Conservation (phyloP, 2,888 invertebrate species). For the Athetis lepigone region DNA sequence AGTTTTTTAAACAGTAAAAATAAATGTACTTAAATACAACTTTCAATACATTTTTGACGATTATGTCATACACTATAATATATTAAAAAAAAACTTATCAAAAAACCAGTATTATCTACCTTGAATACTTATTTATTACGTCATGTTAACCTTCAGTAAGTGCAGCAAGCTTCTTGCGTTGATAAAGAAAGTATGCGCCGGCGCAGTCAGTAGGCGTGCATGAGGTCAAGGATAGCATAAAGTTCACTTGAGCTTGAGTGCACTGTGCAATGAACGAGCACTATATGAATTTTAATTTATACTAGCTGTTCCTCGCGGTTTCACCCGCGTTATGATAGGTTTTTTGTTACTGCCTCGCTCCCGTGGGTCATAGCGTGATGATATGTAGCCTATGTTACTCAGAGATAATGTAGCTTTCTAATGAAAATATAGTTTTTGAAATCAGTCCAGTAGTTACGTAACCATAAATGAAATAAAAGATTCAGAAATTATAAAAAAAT, state of each 20-base stretch:
- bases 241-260: conserved; percentile 49
- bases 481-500: not conserved
- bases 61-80: conserved; percentile 18
- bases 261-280: conserved; percentile 1
- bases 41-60: not conserved
- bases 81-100: conserved; percentile 14
- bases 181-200: conserved; percentile 68
- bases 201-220: conserved; percentile 51
- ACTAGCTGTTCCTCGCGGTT: too few species aligned
- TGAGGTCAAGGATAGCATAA: conserved; percentile 68
- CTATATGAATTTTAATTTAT: not conserved
- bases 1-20: too few species aligned
- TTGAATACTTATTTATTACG: conserved; percentile 34
- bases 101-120: conserved; percentile 29
- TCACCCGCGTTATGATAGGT: too few species aligned
- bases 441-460: too few species aligned
- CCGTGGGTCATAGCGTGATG: too few species aligned
- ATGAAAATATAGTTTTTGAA: too few species aligned
- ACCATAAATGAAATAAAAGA: not conserved
- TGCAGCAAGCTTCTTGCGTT: conserved; percentile 53
- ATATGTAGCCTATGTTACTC: too few species aligned
- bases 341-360: too few species aligned
- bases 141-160: conserved; percentile 42
- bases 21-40: not conserved
- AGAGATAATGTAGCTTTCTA: too few species aligned